Percentiles rank a stretch among this genome's conserved stretches.
Evolutionary conservation across 2,797 vertebrate genomes (phyloP).

Genomic region (Micrastur ruficollis): DNA sequence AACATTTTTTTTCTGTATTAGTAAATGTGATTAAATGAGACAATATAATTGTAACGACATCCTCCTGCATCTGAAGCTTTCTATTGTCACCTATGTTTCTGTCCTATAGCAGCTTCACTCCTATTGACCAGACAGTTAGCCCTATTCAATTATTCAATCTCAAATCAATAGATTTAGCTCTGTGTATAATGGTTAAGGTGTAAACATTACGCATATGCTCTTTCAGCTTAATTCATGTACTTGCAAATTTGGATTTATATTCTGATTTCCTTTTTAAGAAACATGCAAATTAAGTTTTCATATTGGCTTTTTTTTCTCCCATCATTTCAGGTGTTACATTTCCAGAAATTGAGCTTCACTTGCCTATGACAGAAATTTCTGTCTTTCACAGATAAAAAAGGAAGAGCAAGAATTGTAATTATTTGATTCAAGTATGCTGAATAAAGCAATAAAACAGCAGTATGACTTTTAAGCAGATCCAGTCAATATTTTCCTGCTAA

Average conservation of each 20-base stretch:
- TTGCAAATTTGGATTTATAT: neutral
- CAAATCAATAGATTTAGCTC: slow-evolving; percentile 65
- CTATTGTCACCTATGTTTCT: slow-evolving; percentile 21
- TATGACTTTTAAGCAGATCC: neutral
- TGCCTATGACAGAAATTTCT: neutral
- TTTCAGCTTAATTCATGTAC: neutral
- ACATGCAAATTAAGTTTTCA: neutral
- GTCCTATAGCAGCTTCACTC: slow-evolving; percentile 17
- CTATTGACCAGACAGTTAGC: slow-evolving; percentile 67
- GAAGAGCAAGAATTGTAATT: neutral
- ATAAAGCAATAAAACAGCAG: slow-evolving; percentile 4
- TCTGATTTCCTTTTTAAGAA: neutral
- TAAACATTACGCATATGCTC: slow-evolving; percentile 21
- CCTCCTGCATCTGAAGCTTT: slow-evolving; percentile 32
- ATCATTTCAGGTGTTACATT: neutral
- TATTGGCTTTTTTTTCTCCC: neutral
- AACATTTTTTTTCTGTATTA: neutral
- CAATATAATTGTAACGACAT: slow-evolving; percentile 33
- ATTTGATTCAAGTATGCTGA: slow-evolving; percentile 11
- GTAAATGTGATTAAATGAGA: slow-evolving; percentile 60
- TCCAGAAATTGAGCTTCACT: neutral
- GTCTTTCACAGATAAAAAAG: neutral
- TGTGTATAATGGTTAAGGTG: neutral
- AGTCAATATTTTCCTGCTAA: neutral
- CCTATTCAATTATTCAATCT: slow-evolving; percentile 72